Evolutionary conservation across 2,797 vertebrate genomes (phyloP).

Genomic region (Lithobates pipiens): DNA sequence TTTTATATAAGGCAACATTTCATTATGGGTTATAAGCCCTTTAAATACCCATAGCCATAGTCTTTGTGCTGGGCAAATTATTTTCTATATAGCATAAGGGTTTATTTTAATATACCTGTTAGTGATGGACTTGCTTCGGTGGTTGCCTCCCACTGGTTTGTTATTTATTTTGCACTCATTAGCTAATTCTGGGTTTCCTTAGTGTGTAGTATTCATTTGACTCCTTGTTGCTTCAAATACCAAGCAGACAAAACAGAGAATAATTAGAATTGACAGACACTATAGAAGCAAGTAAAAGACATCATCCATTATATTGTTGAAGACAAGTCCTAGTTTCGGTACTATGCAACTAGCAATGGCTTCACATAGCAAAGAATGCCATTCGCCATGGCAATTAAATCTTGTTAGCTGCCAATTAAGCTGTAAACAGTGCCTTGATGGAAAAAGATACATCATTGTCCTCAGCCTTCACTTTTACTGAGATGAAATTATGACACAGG

Average conservation of each 20-base stretch:
- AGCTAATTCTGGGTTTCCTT: conserved; percentile 24
- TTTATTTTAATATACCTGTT: not conserved
- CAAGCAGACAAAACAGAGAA: conserved; percentile 28
- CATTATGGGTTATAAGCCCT: too few species aligned
- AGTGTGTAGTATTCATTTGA: conserved; percentile 53
- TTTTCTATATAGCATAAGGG: not conserved
- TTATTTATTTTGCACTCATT: conserved; percentile 45
- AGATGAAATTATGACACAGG: not conserved
- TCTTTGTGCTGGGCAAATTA: not conserved
- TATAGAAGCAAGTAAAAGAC: conserved; percentile 36
- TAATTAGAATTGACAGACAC: conserved; percentile 51
- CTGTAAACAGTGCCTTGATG: conserved; percentile 2
- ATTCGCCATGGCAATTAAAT: conserved; percentile 50
- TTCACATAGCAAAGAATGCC: conserved; percentile 6
- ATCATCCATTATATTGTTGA: conserved; percentile 40
- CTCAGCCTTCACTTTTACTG: not conserved
- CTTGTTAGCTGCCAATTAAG: conserved; percentile 46
- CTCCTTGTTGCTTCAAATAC: conserved; percentile 50
- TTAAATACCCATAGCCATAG: too few species aligned
- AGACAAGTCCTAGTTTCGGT: conserved; percentile 35
- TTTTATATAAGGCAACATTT: too few species aligned
- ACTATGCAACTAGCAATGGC: conserved; percentile 37
- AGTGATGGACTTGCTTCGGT: conserved; percentile 5
- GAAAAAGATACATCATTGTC: conserved; percentile 20
- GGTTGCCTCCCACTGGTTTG: conserved; percentile 43